Evolutionary conservation across 2,797 vertebrate species (phyloP).

Genomic region (Prunella strophiata): DNA sequence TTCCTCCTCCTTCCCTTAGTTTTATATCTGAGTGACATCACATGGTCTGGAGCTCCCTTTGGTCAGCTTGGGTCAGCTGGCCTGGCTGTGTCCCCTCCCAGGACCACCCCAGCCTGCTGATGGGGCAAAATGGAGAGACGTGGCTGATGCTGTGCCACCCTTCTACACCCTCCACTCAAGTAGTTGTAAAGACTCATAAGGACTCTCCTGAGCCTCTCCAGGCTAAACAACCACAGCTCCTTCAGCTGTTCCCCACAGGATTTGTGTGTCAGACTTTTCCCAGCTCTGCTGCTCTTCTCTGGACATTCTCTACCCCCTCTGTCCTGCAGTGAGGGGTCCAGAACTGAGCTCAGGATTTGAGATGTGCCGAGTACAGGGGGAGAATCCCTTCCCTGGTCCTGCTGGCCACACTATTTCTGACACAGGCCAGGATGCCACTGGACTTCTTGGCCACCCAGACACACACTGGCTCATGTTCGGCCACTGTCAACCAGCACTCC

Average conservation of each 20-base stretch:
- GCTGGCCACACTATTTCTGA: neutral
- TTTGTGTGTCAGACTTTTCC: neutral
- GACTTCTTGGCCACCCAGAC: neutral
- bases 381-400: accelerated
- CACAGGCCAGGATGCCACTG: neutral
- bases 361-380: accelerated
- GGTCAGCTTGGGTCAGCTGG: neutral
- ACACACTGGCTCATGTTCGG: neutral
- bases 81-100: neutral
- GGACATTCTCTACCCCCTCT: neutral
- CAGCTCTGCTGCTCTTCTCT: neutral
- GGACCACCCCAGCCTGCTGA: neutral
- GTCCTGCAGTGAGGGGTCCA: neutral
- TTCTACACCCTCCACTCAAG: neutral
- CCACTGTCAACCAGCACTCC: neutral
- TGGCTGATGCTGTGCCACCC: neutral
- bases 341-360: neutral
- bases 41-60: neutral
- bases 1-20: neutral
- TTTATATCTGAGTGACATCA: neutral
- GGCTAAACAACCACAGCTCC: neutral
- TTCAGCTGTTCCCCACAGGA: neutral
- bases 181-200: neutral
- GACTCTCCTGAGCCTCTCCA: neutral
- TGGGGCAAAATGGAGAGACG: neutral